Percentiles rank a stretch among this genome's conserved stretches.
Conservation (phyloP, 2,888 invertebrate genomes). For the Drosophila multiciliata region DNA sequence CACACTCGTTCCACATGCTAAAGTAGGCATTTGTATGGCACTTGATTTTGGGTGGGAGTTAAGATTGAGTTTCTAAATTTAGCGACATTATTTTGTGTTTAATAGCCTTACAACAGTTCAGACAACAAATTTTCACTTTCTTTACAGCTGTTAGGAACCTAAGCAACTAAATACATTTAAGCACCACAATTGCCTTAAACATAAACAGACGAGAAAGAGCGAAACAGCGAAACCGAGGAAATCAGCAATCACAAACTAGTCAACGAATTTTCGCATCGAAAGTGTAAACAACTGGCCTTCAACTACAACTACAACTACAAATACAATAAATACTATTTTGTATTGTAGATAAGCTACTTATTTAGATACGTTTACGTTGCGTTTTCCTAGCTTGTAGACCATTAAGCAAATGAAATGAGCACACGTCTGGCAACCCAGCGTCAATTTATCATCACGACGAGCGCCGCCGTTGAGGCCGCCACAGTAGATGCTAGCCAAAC, state of each 20-base stretch:
- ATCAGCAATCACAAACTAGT: conserved; percentile 52
- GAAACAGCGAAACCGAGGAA: conserved; percentile 4
- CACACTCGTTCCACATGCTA: background rate
- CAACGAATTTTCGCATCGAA: conserved; percentile 64
- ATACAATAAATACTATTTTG: background rate
- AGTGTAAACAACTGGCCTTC: conserved; percentile 47
- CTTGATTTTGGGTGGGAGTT: conserved; percentile 1
- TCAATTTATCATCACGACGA: conserved; percentile 83
- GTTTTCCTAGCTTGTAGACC: conserved; percentile 21
- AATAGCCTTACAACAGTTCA: conserved; percentile 3
- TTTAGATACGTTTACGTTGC: conserved; percentile 11
- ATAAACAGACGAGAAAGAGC: conserved; percentile 8
- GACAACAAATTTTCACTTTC: conserved; percentile 26
- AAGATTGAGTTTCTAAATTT: conserved; percentile 33
- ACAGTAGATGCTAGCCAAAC: conserved; percentile 57
- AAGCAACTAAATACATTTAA: conserved; percentile 50
- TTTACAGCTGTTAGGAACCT: conserved; percentile 47
- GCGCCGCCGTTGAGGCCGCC: conserved; percentile 49
- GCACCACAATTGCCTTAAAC: conserved; percentile 74
- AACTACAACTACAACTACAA: conserved; percentile 10
- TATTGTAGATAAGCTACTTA: conserved; percentile 25
- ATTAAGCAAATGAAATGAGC: conserved; percentile 77
- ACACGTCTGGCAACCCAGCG: conserved; percentile 84
- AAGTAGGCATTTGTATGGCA: conserved; percentile 19
- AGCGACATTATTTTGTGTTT: conserved; percentile 23